Evolutionary conservation across 1,140 invertebrate species (phyloP).

Genomic region (Cydia pomonella): DNA sequence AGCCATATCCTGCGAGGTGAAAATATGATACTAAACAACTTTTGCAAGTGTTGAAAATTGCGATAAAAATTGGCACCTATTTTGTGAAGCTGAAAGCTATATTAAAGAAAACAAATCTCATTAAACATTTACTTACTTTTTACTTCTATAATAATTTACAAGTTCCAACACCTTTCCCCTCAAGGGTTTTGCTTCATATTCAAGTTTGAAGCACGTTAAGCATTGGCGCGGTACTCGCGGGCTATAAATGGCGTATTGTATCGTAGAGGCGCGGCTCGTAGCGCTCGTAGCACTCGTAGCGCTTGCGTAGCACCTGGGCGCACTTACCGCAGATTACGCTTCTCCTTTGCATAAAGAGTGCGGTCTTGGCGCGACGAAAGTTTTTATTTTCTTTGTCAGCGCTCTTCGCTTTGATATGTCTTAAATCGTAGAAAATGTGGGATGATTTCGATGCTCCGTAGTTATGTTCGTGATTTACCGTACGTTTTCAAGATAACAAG

Average conservation of each 20-base stretch:
- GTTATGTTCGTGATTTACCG: background rate
- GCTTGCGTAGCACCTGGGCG: constrained; percentile 51
- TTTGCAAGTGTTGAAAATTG: no score
- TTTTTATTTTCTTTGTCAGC: constrained; percentile 31
- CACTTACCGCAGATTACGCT: constrained; percentile 49
- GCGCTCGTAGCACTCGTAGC: constrained; percentile 41
- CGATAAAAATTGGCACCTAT: no score
- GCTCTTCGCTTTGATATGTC: constrained; percentile 27
- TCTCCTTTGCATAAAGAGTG: constrained; percentile 47
- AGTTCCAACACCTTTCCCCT: background rate
- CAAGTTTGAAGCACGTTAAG: constrained; percentile 25
- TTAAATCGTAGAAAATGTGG: constrained; percentile 23
- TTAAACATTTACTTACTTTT: background rate
- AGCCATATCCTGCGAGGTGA: no score
- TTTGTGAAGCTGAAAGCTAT: no score
- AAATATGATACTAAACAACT: no score
- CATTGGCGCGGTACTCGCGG: constrained; percentile 4
- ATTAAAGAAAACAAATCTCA: background rate
- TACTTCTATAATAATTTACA: background rate
- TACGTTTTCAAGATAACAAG: no score
- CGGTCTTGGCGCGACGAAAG: constrained; percentile 35
- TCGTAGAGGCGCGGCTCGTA: constrained; percentile 20
- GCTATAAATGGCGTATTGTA: constrained; percentile 29
- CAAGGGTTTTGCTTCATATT: constrained; percentile 14
- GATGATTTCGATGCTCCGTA: background rate